Evolutionary conservation across 2,888 invertebrate species (phyloP).

Genomic region (Coleophora deauratella): DNA sequence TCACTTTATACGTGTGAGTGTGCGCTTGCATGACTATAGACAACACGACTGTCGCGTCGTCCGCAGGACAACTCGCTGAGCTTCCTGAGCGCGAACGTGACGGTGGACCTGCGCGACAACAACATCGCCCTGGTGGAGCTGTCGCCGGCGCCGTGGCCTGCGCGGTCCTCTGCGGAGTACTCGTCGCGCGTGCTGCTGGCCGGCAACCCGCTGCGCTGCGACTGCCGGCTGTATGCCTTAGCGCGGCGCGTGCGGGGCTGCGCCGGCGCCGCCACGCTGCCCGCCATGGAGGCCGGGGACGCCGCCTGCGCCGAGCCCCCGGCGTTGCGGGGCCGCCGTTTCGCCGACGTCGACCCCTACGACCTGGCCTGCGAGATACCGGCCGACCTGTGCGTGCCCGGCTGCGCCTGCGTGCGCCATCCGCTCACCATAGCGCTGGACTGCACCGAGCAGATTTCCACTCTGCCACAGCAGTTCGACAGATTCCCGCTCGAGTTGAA

Average conservation of each 20-base stretch:
- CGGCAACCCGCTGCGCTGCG: conserved; percentile 32
- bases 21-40: too few relatives aligned
- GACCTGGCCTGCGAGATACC: conserved; percentile 7
- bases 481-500: not conserved
- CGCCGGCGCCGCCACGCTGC: conserved; percentile 2
- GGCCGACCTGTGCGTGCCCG: conserved; percentile 2
- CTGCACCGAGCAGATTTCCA: conserved; percentile 3
- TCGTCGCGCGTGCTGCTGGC: conserved; percentile 19
- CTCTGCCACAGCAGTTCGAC: not conserved
- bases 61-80: not conserved
- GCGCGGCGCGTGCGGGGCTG: conserved; percentile 11
- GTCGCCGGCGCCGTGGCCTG: not conserved
- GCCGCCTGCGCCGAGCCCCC: conserved; percentile 12
- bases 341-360: conserved; percentile 2
- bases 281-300: conserved; percentile 1
- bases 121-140: conserved; percentile 19
- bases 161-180: not conserved
- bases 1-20: too few relatives aligned
- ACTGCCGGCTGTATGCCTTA: conserved; percentile 27
- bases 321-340: not conserved
- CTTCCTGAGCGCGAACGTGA: conserved; percentile 6
- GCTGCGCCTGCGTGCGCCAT: conserved; percentile 11
- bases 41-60: not conserved
- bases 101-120: conserved; percentile 27
- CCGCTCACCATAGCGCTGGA: conserved; percentile 1